These are phyloP conservation scores for Sebastes wilsoni DNA, from an alignment of 2,797 vertebrate species.

Conservation along the genomic window DNA sequence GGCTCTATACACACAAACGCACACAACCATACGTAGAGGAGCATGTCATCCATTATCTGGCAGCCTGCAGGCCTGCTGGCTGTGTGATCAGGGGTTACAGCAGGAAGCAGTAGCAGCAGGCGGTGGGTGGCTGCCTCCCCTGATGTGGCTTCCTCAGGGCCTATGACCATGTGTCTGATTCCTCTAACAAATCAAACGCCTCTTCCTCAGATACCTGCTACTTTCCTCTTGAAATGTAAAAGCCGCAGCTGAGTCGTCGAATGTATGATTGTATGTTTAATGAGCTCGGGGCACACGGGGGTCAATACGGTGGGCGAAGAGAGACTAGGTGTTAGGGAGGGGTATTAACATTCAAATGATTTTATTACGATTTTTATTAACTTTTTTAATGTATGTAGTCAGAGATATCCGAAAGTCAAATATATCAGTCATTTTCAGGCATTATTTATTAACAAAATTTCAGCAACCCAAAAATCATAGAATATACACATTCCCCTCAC, in stretches of 20 bases:
- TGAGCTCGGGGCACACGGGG: constrained; percentile 21
- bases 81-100: constrained; percentile 46
- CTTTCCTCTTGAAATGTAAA: constrained; percentile 24
- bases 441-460: too few species aligned
- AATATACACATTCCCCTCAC: too few species aligned
- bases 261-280: constrained; percentile 15
- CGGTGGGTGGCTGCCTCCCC: constrained; percentile 22
- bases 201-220: constrained; percentile 29
- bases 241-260: not conserved
- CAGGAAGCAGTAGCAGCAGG: constrained; percentile 9
- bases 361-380: not conserved
- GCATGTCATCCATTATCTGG: constrained; percentile 14
- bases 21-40: not conserved
- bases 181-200: constrained; percentile 42
- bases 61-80: constrained; percentile 10
- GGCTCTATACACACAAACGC: not conserved
- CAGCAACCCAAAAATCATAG: too few species aligned
- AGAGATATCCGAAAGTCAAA: too few species aligned
- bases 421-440: too few species aligned
- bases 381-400: too few species aligned
- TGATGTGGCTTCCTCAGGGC: constrained; percentile 31
- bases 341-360: constrained; percentile 6
- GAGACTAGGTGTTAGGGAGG: constrained; percentile 7
- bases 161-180: constrained; percentile 26
- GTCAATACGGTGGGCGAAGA: constrained; percentile 33